A percentile compares a stretch with the other conserved stretches of the same genome.
These are phyloP conservation scores for Tholera decimalis DNA, from an alignment of 2,888 invertebrate genomes.

Conservation along the genomic window DNA sequence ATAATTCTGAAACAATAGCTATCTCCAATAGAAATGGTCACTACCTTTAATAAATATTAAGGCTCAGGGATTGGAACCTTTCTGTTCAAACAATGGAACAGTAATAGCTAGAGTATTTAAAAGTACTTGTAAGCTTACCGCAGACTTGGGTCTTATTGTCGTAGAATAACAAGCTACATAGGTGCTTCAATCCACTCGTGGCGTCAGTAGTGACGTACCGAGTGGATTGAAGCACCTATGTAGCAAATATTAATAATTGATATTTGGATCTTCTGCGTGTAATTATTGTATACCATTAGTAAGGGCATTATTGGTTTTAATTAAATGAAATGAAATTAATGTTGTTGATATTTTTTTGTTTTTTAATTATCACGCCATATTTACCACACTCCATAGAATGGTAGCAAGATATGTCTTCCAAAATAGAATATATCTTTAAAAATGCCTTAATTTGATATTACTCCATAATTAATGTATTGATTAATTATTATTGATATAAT, in stretches of 20 bases:
- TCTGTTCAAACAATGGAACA: slow-evolving; percentile 66
- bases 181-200: too few relatives aligned
- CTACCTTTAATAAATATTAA: slow-evolving; percentile 73
- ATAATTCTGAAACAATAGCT: slow-evolving; percentile 71
- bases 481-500: too few relatives aligned
- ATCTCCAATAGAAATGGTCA: slow-evolving; percentile 67
- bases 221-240: slow-evolving; percentile 1
- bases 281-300: neutral
- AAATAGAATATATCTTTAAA: too few relatives aligned
- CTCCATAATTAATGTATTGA: too few relatives aligned
- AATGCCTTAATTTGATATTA: too few relatives aligned
- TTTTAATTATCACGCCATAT: too few relatives aligned
- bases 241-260: slow-evolving; percentile 17
- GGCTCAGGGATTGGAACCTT: slow-evolving; percentile 64
- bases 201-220: slow-evolving; percentile 31
- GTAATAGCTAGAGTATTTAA: slow-evolving; percentile 63
- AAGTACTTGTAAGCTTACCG: slow-evolving; percentile 54
- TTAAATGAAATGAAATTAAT: too few relatives aligned
- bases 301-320: neutral
- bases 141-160: slow-evolving; percentile 40
- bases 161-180: too few relatives aligned
- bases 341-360: too few relatives aligned
- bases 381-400: too few relatives aligned
- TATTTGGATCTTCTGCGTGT: neutral
- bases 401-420: too few relatives aligned